Conservation (phyloP, 2,797 vertebrate species). For the Alcedo quadribrachys region DNA sequence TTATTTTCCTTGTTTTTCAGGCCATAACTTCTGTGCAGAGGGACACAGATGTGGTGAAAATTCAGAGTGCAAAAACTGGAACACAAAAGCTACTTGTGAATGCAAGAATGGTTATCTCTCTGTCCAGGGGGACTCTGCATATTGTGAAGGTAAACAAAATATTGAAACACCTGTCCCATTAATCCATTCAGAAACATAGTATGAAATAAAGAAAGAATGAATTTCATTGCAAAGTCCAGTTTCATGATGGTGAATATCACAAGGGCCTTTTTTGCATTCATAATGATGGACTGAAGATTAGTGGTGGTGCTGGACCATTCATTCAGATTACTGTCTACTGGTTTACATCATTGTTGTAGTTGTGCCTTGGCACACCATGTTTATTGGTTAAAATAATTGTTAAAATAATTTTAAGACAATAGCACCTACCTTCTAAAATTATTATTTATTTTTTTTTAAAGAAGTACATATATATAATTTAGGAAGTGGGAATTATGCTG, state of each 20-base stretch:
- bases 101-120: conserved; percentile 90
- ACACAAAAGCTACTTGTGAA: conserved; percentile 91
- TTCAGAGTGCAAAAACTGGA: conserved; percentile 92
- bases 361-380: neutral
- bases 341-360: neutral
- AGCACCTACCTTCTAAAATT: neutral
- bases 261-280: neutral
- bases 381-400: accelerated
- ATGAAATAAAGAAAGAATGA: neutral
- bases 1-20: conserved; percentile 72
- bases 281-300: neutral
- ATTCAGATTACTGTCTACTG: accelerated
- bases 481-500: neutral
- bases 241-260: neutral
- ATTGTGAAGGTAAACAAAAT: conserved; percentile 90
- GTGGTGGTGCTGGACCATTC: neutral
- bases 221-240: neutral
- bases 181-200: neutral
- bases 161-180: neutral
- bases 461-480: neutral
- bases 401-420: neutral
- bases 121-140: conserved; percentile 88
- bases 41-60: conserved; percentile 93
- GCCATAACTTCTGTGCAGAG: conserved; percentile 94
- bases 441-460: neutral